A percentile compares a stretch with the other conserved stretches of the same genome.
Conservation (phyloP, 2,888 invertebrate species). For the Cosmia trapezina region DNA sequence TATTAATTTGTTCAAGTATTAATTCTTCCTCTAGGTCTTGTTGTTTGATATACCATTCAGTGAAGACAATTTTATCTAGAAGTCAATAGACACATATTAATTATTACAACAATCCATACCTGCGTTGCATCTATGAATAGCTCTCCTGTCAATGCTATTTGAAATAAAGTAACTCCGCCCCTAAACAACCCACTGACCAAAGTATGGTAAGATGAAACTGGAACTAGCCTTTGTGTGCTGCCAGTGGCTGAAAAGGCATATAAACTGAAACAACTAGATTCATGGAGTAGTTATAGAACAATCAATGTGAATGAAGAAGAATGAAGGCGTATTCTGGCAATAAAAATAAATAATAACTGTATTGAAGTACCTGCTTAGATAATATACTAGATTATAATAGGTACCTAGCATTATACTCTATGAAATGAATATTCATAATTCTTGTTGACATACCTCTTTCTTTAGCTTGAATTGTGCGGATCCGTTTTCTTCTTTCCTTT, state of each 20-base stretch:
- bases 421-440: neutral
- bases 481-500: constrained; percentile 92
- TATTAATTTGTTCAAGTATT: constrained; percentile 89
- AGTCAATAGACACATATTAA: neutral
- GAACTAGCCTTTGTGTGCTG: neutral
- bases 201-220: too few species aligned
- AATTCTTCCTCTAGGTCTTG: constrained; percentile 88
- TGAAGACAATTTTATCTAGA: constrained; percentile 48
- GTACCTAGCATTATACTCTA: neutral
- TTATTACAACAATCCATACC: neutral
- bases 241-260: neutral
- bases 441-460: constrained; percentile 83
- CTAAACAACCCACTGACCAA: too few species aligned
- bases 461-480: constrained; percentile 91
- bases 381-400: neutral
- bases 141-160: too few species aligned
- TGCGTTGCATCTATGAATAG: neutral
- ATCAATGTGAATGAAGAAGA: too few species aligned
- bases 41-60: constrained; percentile 62
- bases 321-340: neutral
- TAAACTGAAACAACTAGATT: neutral
- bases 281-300: neutral
- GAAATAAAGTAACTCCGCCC: too few species aligned
- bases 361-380: neutral
- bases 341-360: neutral